Base-by-base conservation (phyloP, 1,140 invertebrate genomes). In the Bradynema listronoti region DNA sequence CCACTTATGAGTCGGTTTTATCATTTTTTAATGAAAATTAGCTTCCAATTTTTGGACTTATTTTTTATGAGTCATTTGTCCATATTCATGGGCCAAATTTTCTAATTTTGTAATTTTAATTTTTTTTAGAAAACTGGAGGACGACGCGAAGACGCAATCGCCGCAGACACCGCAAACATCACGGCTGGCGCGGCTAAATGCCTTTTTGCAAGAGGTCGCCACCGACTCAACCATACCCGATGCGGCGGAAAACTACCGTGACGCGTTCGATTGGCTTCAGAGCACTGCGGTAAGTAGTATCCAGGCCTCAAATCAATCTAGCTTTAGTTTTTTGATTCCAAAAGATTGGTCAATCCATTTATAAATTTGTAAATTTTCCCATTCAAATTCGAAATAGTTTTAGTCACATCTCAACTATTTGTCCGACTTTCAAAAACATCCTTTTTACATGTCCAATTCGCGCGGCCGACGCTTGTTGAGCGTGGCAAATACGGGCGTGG, bases 61-160 rank as follows among this genome's bases (percentile, higher is more conserved):
- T n/a, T n/a, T n/a, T n/a, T n/a, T n/a, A n/a, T n/a, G n/a, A n/a
- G n/a, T n/a, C n/a, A n/a, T n/a, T n/a, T n/a, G n/a, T n/a, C n/a
- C n/a, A n/a, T n/a, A n/a, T n/a, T n/a, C n/a, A n/a, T n/a, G n/a
- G n/a, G n/a, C n/a, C n/a, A n/a, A n/a, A n/a, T n/a, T n/a, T n/a
- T n/a, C n/a, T n/a, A n/a, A n/a, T n/a, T n/a, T n/a, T n/a, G n/a
- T n/a, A n/a, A n/a, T n/a, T n/a, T n/a, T n/a, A n/a, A n/a, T n/a
- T n/a, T n/a, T n/a, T n/a, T 59, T 58, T 19, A 61, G 59, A 5
- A 49, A 61, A 61, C 42, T 61, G 9, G 59, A 61, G 29, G 36
- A 25, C n/a, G 56, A 61, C 24, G 59, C 59, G 1, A 61, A 61
- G 27, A 4, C 4, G 0, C 24, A 58, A 2, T 56, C 59, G 19